These are phyloP conservation scores for Bolborhynchus lineola DNA, from an alignment of 2,113 vertebrate species.

Conservation along the genomic window DNA sequence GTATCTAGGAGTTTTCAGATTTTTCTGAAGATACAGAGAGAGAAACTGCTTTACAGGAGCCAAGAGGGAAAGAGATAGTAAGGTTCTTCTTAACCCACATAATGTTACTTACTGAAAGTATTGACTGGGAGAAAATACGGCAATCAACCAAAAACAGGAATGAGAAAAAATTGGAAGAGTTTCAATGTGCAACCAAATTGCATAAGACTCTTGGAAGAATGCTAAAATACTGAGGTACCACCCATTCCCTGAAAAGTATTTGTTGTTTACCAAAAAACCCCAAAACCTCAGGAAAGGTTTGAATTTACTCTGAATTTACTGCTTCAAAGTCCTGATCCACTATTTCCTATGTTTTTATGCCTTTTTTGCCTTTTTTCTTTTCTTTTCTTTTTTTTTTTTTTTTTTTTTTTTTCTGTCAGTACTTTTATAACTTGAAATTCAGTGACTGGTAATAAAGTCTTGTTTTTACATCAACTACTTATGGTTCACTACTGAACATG, in stretches of 20 bases:
- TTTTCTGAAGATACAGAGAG: background rate
- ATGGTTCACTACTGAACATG: background rate
- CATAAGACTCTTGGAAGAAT: background rate
- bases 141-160: background rate
- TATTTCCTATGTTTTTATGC: background rate
- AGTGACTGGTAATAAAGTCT: background rate
- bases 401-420: background rate
- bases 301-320: background rate
- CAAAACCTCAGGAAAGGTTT: background rate
- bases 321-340: background rate
- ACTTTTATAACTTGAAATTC: background rate
- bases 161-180: background rate
- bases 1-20: background rate
- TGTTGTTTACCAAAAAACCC: background rate
- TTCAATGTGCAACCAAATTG: background rate
- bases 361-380: background rate
- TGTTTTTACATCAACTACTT: background rate
- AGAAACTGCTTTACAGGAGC: background rate
- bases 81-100: background rate
- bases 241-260: background rate
- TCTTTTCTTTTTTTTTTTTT: background rate
- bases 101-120: background rate
- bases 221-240: background rate
- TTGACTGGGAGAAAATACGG: background rate
- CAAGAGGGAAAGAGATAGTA: background rate